These are phyloP conservation scores for Phallusia fumigata DNA, from an alignment of 23 tunicate species.

Conservation along the genomic window DNA sequence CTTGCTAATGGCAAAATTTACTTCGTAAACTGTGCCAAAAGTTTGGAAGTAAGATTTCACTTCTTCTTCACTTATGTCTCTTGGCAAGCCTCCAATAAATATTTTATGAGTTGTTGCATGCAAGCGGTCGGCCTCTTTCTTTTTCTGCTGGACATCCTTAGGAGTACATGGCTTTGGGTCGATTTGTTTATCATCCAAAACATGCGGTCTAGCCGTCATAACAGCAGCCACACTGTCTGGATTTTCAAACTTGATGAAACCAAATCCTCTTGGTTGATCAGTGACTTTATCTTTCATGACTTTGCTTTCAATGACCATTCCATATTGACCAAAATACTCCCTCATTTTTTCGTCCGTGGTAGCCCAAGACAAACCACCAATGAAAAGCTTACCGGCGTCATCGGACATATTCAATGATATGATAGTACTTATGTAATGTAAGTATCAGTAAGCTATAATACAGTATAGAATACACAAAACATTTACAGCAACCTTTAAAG, in stretches of 20 bases:
- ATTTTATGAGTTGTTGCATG: slow-evolving; percentile 52
- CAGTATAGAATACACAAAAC: not conserved
- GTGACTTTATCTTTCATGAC: slow-evolving; percentile 63
- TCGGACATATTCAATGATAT: slow-evolving; percentile 12
- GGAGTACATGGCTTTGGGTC: slow-evolving; percentile 75
- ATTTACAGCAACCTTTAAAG: not conserved
- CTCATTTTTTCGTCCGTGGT: slow-evolving; percentile 45
- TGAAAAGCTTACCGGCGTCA: slow-evolving; percentile 64
- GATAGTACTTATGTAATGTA: too few relatives aligned
- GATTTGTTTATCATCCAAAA: slow-evolving; percentile 48
- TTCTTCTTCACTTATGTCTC: slow-evolving; percentile 42
- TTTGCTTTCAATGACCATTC: slow-evolving; percentile 33
- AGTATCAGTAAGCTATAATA: too few relatives aligned
- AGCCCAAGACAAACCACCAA: slow-evolving; percentile 49
- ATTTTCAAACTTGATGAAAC: slow-evolving; percentile 48
- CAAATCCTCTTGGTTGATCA: slow-evolving; percentile 46
- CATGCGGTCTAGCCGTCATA: slow-evolving; percentile 45
- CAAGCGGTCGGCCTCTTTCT: slow-evolving; percentile 42
- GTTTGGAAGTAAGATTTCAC: slow-evolving; percentile 42
- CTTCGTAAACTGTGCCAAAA: slow-evolving; percentile 46
- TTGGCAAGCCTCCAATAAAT: slow-evolving; percentile 56
- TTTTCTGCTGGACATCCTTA: slow-evolving; percentile 47
- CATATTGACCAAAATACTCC: slow-evolving; percentile 35
- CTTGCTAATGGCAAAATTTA: slow-evolving; percentile 50
- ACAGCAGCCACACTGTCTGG: slow-evolving; percentile 30